Base-by-base conservation (phyloP, 2,797 vertebrate species). In the Furcifer pardalis region DNA sequence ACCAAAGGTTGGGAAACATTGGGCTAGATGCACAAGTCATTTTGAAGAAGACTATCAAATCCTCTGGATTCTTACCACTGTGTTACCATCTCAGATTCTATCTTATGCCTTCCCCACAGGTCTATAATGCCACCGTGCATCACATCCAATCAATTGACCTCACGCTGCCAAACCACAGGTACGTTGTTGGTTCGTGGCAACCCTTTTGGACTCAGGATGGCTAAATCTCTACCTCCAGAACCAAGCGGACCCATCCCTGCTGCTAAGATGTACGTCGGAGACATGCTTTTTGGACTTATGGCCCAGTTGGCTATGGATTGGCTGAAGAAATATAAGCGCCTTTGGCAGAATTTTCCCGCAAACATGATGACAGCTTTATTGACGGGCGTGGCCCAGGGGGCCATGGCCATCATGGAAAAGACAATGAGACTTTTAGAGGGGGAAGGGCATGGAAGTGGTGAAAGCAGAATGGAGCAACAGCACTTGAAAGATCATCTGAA, bases 71-170 rank as follows among this genome's bases (percentile, higher is more conserved):
- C 62, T 9, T 35, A 7, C 19, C 42, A 21, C 32, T 15, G 63
- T 5, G 42, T 44, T 65, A n/a, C 32, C 8, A 37, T 56, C 7
- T 1, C 27, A 23, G 40, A 42, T 42, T 71, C 25, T 15, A 19
- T 25, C 37, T 71, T 71, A n/a, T 86, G 21, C 19, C 71, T 69
- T 35, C 71, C 74, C 77, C 68, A 46, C 79, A 86, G 84, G 8
- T 76, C 75, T 62, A 77, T 81, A 71, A 82, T 86, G 79, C 42
- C 56, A 27, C 74, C 73, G 1, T 6, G 30, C 59, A 59, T 63
- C 42, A 2, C 46, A 19, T 4, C 17, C 63, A 59, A 42, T 25
- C 73, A n/a, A 1, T 62, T 71, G 73, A 40, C 65, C 42, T 77
- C 42, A 13, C 25, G 13, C 79, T 27, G 27, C 23, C 21, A 13